These are phyloP conservation scores for Rhinichthys osculus DNA, from an alignment of 2,797 vertebrate genomes.

Conservation along the genomic window DNA sequence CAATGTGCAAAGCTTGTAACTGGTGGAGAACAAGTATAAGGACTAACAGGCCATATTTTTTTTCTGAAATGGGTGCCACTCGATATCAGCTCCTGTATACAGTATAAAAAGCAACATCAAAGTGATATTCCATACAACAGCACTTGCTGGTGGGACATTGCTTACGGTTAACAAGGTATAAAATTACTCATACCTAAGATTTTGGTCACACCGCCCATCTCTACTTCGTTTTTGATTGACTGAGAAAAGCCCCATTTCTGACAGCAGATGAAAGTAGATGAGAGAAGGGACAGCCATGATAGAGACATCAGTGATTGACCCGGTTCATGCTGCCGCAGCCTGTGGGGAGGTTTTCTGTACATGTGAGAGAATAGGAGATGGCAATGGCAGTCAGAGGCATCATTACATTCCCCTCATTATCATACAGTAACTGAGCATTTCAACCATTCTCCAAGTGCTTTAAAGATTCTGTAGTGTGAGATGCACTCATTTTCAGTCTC, in stretches of 20 bases:
- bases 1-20: not conserved
- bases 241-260: slow-evolving; percentile 31
- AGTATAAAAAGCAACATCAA: not conserved
- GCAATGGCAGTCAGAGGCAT: slow-evolving; percentile 43
- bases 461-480: slow-evolving; percentile 17
- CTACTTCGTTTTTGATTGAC: slow-evolving; percentile 7
- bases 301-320: slow-evolving; percentile 57
- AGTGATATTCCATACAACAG: not conserved
- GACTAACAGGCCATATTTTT: not conserved
- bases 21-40: not conserved
- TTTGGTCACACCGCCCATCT: not conserved
- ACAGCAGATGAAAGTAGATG: slow-evolving; percentile 46
- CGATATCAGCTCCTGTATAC: not conserved
- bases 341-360: slow-evolving; percentile 43
- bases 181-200: not conserved
- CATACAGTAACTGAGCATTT: slow-evolving; percentile 41
- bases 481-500: slow-evolving; percentile 18
- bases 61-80: not conserved
- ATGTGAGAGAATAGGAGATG: slow-evolving; percentile 58
- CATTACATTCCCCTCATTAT: slow-evolving; percentile 51
- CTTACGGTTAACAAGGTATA: not conserved
- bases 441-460: slow-evolving; percentile 37
- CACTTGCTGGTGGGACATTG: not conserved
- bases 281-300: slow-evolving; percentile 53
- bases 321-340: slow-evolving; percentile 39